phyloP scores from a whole-genome alignment of 2,888 invertebrate species.

The Ormyrus pomaceus region DNA sequence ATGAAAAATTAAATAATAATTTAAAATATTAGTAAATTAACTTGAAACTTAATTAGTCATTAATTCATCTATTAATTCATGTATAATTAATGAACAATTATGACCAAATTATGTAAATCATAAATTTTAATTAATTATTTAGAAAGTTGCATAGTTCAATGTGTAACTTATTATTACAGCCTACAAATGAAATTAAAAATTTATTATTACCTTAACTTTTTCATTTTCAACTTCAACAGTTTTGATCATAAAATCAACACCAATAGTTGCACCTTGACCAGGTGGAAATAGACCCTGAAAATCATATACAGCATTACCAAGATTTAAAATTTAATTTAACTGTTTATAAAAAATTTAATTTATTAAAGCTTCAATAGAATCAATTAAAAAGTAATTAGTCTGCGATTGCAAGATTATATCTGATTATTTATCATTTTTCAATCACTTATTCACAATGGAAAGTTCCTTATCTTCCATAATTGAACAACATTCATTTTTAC shows the following conservation, averaged over 20 bases:
- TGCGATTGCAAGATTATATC: not conserved
- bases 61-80: too few relatives aligned
- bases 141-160: too few relatives aligned
- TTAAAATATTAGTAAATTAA: too few relatives aligned
- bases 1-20: not conserved
- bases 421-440: too few relatives aligned
- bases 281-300: conserved; percentile 94
- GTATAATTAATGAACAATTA: too few relatives aligned
- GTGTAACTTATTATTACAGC: too few relatives aligned
- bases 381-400: not conserved
- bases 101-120: too few relatives aligned
- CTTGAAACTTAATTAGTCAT: too few relatives aligned
- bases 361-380: not conserved
- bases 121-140: too few relatives aligned
- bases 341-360: not conserved
- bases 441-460: not conserved
- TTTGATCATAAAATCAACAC: conserved; percentile 99
- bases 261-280: conserved; percentile 98
- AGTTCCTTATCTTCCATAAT: not conserved
- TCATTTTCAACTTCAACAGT: conserved; percentile 97
- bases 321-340: conserved; percentile 7
- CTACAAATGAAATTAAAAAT: not conserved
- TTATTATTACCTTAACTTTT: conserved; percentile 87
- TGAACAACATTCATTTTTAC: not conserved
- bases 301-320: conserved; percentile 23